Conservation (phyloP, 23 tunicate species). For the Corella eumyota region DNA sequence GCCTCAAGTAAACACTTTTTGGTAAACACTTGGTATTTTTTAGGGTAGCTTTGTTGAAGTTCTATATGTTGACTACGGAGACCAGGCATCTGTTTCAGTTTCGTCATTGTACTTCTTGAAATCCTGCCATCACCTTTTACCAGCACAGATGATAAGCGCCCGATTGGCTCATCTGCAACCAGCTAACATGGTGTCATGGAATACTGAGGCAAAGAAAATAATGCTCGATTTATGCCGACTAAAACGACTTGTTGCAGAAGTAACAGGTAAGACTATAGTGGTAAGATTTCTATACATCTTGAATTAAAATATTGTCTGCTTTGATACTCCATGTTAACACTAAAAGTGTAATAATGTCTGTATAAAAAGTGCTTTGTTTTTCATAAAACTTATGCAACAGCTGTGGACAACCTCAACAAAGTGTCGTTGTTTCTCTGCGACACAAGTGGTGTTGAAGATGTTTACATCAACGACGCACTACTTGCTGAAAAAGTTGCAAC, state of each 20-base stretch:
- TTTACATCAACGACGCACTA: conserved; percentile 51
- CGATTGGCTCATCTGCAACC: conserved; percentile 58
- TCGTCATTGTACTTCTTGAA: conserved; percentile 38
- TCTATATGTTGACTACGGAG: conserved; percentile 71
- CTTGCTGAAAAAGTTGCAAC: conserved; percentile 38
- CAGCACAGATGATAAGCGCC: conserved; percentile 50
- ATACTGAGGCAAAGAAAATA: conserved; percentile 13
- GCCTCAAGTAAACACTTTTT: background rate
- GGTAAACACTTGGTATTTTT: background rate
- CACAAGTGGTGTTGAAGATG: conserved; percentile 26
- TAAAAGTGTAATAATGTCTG: no score
- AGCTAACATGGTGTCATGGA: conserved; percentile 25
- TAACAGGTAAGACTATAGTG: conserved; percentile 21
- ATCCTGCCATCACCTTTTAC: conserved; percentile 15
- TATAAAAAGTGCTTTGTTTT: background rate
- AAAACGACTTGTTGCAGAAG: conserved; percentile 41
- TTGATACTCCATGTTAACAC: no score
- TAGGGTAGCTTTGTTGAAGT: conserved; percentile 45
- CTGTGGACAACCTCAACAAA: conserved; percentile 7
- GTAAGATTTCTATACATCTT: background rate
- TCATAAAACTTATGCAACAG: conserved; percentile 1
- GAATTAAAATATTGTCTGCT: background rate
- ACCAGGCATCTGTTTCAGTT: conserved; percentile 43
- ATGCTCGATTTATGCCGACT: conserved; percentile 55
- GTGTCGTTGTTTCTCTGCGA: conserved; percentile 51